Evolutionary conservation across 2,888 invertebrate genomes (phyloP), one percentile per base, ranked within the genome.

Genomic region (Nemotelus pantherinus): DNA sequence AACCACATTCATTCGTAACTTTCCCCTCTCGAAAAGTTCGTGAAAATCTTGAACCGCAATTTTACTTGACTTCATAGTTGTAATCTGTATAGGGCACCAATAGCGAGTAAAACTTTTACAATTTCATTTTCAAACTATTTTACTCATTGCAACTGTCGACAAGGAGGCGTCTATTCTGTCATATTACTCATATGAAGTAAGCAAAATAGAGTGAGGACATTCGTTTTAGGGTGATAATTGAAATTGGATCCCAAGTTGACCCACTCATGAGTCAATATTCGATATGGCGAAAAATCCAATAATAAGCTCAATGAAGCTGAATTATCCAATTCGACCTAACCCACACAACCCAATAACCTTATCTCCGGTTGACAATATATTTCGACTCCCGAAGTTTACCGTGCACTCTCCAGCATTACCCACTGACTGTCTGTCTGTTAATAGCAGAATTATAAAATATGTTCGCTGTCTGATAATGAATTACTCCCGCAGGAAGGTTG

Each of bases 181-280:
- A 25, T 25, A 25, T 25, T 25, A 25, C 25, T 25, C 25, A 25
- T 25, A 25, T 25, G 1, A 25, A 25, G 25, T 25, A 25, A 25
- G 25, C 25, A 25, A 25, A 25, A 25, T 25, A 25, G 25, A 25
- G 25, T 25, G 25, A 25, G 25, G 25, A 25, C 25, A 25, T 25
- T 25, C 25, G 25, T 25, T 25, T 25, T 25, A 25, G 53, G 6
- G 25, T 7, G 58, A 5, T 25, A 65, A 44, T 45, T 65, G 47
- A 65, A 65, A 65, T 65, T 44, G 65, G 65, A 65, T n/a, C 44
- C 65, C 45, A 6, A n/a, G 47, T n/a, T 65, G 65, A 65, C 45
- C 45, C 65, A 65, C 45, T 65, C 65, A 65, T 65, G 44, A 4
- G 9, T 47, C 45, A 2, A 45, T 45, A 45, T 65, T 65, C 41